Evolutionary conservation across 2,797 vertebrate genomes (phyloP).

Genomic region (Bradypus variegatus): DNA sequence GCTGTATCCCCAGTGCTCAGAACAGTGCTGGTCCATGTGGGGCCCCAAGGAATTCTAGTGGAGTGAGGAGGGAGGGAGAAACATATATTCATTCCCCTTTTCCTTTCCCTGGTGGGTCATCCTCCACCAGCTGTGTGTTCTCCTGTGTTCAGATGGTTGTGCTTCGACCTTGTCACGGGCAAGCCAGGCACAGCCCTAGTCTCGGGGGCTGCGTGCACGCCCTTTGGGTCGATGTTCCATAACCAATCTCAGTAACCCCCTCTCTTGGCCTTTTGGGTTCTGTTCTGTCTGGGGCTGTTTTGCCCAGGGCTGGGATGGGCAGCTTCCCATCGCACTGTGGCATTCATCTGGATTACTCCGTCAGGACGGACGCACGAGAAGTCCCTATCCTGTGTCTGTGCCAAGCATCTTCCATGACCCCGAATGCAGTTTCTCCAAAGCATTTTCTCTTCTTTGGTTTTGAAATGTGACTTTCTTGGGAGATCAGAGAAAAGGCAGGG

Average conservation of each 20-base stretch:
- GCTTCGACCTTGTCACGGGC: accelerated
- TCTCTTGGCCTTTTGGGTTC: accelerated
- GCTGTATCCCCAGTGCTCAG: not conserved
- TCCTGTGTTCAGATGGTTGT: accelerated
- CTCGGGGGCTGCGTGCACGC: accelerated
- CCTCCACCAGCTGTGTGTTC: not conserved
- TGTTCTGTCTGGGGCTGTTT: accelerated
- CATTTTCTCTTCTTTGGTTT: not conserved
- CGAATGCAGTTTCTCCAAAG: not conserved
- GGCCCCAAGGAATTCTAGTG: accelerated
- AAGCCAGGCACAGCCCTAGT: accelerated
- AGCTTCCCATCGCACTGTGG: accelerated
- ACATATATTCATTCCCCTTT: not conserved
- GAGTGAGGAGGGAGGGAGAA: not conserved
- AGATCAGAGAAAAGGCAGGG: not conserved
- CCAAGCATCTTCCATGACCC: not conserved
- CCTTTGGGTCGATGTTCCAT: accelerated
- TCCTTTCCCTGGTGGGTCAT: accelerated
- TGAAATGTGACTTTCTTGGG: not conserved
- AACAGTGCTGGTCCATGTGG: accelerated
- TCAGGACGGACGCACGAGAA: not conserved
- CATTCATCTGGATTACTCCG: not conserved
- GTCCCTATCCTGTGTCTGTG: not conserved
- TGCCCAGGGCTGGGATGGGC: accelerated
- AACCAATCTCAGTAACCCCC: accelerated